phyloP scores from a whole-genome alignment of 92 coral and sea anemone species.

The Palythoa heliodiscus region DNA sequence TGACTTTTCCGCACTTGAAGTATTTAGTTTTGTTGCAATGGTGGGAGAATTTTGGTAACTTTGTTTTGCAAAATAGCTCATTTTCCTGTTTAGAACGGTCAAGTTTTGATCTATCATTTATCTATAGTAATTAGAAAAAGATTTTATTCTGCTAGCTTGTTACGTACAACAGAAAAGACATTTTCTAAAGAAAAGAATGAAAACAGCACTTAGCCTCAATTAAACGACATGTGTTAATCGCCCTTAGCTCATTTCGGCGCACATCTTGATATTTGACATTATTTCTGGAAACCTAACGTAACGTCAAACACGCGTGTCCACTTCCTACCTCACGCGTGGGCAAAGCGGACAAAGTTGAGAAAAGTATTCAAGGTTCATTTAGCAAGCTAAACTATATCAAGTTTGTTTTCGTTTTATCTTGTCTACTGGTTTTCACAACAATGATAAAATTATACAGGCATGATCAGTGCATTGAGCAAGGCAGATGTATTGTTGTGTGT shows the following conservation, averaged over 20 bases:
- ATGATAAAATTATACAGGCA: slow-evolving; percentile 82
- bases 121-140: slow-evolving; percentile 31
- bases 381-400: slow-evolving; percentile 1
- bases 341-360: slow-evolving; percentile 16
- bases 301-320: slow-evolving; percentile 34
- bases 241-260: slow-evolving; percentile 35
- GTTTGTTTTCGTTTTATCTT: slow-evolving; percentile 30
- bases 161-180: slow-evolving; percentile 41
- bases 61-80: not conserved
- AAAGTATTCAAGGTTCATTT: slow-evolving; percentile 26
- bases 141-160: slow-evolving; percentile 39
- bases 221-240: slow-evolving; percentile 90
- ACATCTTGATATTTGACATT: slow-evolving; percentile 38
- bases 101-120: slow-evolving; percentile 28
- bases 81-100: slow-evolving; percentile 28
- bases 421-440: slow-evolving; percentile 67
- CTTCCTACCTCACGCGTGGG: slow-evolving; percentile 45
- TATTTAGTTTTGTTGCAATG: slow-evolving; percentile 20
- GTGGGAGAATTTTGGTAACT: slow-evolving; percentile 13
- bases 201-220: slow-evolving; percentile 88
- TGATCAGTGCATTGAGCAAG: slow-evolving; percentile 72
- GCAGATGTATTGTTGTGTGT: slow-evolving; percentile 86
- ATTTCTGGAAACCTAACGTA: slow-evolving; percentile 40
- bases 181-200: slow-evolving; percentile 36
- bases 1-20: slow-evolving; percentile 18